Conservation (phyloP, 2,888 invertebrate genomes). For the Helobdella robusta region DNA sequence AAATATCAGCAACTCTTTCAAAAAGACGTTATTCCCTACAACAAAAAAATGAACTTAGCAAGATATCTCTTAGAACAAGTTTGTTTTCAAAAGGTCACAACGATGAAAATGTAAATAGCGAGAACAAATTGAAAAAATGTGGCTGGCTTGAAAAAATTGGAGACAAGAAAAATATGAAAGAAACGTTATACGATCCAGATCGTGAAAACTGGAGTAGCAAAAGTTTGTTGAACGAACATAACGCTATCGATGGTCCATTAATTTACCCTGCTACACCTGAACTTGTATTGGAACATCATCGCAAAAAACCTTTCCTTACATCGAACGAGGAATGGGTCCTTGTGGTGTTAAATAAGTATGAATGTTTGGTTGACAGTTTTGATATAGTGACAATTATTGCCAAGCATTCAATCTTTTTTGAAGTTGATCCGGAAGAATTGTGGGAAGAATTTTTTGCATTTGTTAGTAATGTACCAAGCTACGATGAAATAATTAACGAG, state of each 20-base stretch:
- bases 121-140: too few species aligned
- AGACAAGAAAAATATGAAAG: too few species aligned
- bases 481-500: conserved; percentile 36
- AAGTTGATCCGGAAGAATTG: conserved; percentile 35
- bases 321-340: conserved; percentile 36
- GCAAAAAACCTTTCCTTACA: conserved; percentile 31
- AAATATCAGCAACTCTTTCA: too few species aligned
- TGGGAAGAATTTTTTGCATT: conserved; percentile 37
- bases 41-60: too few species aligned
- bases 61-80: too few species aligned
- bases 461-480: conserved; percentile 33
- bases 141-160: too few species aligned
- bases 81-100: too few species aligned
- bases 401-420: conserved; percentile 37
- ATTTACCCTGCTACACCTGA: conserved; percentile 35
- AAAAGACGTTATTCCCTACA: too few species aligned
- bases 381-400: conserved; percentile 32
- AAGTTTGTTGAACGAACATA: too few species aligned
- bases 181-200: too few species aligned
- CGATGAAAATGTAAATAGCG: too few species aligned
- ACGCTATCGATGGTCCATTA: conserved; percentile 21
- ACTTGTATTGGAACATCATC: conserved; percentile 35
- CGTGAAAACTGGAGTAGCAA: too few species aligned
- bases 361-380: conserved; percentile 34
- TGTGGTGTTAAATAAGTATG: conserved; percentile 35